Evolutionary conservation across 1,140 invertebrate genomes (phyloP).

Genomic region (Thereuonema tuberculata): DNA sequence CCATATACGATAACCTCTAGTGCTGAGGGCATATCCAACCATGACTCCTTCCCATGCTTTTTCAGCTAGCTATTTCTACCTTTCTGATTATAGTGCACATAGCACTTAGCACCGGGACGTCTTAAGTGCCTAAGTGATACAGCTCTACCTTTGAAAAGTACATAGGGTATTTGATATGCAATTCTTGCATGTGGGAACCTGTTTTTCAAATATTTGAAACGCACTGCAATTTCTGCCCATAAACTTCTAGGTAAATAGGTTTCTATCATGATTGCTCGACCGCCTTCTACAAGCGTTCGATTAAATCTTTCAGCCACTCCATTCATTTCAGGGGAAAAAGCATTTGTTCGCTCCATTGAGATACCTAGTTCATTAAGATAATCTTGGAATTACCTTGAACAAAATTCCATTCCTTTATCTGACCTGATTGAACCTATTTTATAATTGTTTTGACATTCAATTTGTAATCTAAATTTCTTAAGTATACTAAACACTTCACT

Average conservation of each 20-base stretch:
- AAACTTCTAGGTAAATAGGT: constrained; percentile 26
- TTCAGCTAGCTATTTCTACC: neutral
- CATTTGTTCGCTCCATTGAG: constrained; percentile 19
- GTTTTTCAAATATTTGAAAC: constrained; percentile 32
- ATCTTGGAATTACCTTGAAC: constrained; percentile 8
- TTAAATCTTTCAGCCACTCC: constrained; percentile 30
- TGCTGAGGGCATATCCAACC: neutral
- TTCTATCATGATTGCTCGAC: constrained; percentile 28
- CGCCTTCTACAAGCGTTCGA: constrained; percentile 23
- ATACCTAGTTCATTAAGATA: constrained; percentile 13
- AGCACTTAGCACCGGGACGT: neutral
- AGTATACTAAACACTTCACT: too few relatives aligned
- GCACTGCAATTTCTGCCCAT: constrained; percentile 36
- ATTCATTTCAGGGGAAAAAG: constrained; percentile 29
- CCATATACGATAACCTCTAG: neutral
- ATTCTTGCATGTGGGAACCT: constrained; percentile 14
- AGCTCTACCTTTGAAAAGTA: neutral
- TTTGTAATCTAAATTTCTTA: too few relatives aligned
- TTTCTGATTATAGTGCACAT: neutral
- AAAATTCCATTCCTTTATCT: constrained; percentile 14
- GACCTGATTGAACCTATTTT: constrained; percentile 2
- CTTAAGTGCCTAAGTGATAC: neutral
- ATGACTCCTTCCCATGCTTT: neutral
- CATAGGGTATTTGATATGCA: constrained; percentile 17
- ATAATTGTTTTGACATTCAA: too few relatives aligned